phyloP scores from a whole-genome alignment of 2,113 vertebrate species.

The Solea solea region DNA sequence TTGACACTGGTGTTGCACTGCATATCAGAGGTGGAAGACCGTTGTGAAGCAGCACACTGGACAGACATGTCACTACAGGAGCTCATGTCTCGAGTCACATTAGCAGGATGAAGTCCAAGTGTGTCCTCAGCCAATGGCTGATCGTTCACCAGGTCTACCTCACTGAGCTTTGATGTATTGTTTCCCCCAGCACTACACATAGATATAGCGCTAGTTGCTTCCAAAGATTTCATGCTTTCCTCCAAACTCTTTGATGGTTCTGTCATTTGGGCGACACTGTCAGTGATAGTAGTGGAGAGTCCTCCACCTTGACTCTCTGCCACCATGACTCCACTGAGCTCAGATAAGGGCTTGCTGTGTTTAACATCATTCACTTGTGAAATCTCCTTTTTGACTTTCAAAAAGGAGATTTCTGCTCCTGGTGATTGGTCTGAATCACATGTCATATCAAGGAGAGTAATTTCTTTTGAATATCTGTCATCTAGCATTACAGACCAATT shows the following conservation, averaged over 20 bases:
- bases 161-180: constrained; percentile 1
- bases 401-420: neutral
- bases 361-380: neutral
- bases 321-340: neutral
- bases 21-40: constrained; percentile 1
- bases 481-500: constrained; percentile 1
- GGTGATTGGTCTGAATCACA: constrained; percentile 25
- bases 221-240: constrained; percentile 31
- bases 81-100: constrained; percentile 46
- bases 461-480: constrained; percentile 48
- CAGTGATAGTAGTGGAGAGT: constrained; percentile 13
- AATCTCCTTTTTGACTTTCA: constrained; percentile 12
- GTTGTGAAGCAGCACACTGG: constrained; percentile 4
- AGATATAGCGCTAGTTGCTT: constrained; percentile 45
- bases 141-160: neutral
- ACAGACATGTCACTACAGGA: constrained; percentile 22
- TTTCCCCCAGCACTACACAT: constrained; percentile 28
- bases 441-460: constrained; percentile 61
- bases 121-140: constrained; percentile 14
- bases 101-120: constrained; percentile 7
- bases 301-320: constrained; percentile 16
- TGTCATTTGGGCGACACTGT: neutral
- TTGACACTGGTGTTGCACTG: constrained; percentile 14
- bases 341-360: neutral
- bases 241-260: constrained; percentile 11